Percentiles rank a stretch among this genome's conserved stretches.
Evolutionary conservation across 2,113 vertebrate species (phyloP).

Genomic region (Gymnorhina tibicen): DNA sequence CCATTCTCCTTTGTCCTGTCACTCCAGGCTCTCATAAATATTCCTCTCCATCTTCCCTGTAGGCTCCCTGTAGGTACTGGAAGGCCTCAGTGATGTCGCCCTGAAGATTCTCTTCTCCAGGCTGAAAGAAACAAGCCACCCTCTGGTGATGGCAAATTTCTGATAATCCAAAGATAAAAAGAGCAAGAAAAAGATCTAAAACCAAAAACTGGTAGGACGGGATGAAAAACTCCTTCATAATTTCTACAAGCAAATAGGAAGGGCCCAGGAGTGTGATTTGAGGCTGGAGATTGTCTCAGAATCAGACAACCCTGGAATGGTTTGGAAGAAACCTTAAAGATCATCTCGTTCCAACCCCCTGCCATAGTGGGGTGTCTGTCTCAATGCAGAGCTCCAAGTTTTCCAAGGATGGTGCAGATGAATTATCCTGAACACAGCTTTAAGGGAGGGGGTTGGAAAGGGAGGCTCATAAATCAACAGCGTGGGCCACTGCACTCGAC

Average conservation of each 20-base stretch:
- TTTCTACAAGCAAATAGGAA: background rate
- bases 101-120: background rate
- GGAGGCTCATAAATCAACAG: background rate
- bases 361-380: background rate
- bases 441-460: background rate
- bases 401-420: background rate
- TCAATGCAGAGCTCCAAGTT: background rate
- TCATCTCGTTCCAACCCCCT: background rate
- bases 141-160: background rate
- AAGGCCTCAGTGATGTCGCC: accelerated
- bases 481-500: background rate
- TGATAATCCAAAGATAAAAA: background rate
- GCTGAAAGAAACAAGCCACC: background rate
- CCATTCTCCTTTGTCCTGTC: background rate
- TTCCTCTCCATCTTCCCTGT: background rate
- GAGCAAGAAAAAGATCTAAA: background rate
- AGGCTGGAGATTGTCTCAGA: background rate
- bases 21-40: background rate
- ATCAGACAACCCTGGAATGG: background rate
- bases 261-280: background rate
- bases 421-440: background rate
- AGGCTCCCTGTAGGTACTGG: background rate
- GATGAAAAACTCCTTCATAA: background rate
- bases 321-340: background rate
- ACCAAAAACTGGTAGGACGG: background rate